Evolutionary conservation across 2,888 invertebrate genomes (phyloP).

Genomic region (Leptopterna dolabrata): DNA sequence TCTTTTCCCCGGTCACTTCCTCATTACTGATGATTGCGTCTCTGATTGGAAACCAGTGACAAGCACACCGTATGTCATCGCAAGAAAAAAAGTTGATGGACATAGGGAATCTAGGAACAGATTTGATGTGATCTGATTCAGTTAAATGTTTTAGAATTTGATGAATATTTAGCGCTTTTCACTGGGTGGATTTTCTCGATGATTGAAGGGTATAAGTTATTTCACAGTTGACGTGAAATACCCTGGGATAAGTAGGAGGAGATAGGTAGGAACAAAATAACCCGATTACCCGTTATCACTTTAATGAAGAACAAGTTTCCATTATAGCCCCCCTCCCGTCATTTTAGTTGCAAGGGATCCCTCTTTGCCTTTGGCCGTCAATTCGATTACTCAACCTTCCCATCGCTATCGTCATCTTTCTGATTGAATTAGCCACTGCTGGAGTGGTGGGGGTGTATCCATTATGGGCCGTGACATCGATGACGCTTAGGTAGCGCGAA

Average conservation of each 20-base stretch:
- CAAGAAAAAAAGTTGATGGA: too few relatives aligned
- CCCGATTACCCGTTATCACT: background rate
- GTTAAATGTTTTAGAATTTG: background rate
- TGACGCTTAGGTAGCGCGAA: background rate
- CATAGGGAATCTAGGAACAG: too few relatives aligned
- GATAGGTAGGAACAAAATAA: conserved; percentile 9
- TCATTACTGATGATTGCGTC: background rate
- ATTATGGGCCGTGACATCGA: background rate
- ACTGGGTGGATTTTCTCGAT: background rate
- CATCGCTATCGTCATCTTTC: background rate
- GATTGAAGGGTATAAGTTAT: background rate
- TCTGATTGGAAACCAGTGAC: background rate
- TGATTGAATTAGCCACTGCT: background rate
- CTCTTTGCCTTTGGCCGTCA: background rate
- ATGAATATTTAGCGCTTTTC: background rate
- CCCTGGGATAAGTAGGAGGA: conserved; percentile 7
- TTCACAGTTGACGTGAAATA: background rate
- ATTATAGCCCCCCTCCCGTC: background rate
- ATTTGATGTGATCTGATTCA: background rate
- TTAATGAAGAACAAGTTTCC: conserved; percentile 29
- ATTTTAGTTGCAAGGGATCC: background rate
- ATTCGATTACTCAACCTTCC: conserved; percentile 10
- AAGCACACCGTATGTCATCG: too few relatives aligned
- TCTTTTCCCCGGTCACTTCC: background rate
- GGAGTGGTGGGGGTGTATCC: background rate